Percentiles rank a stretch among this genome's conserved stretches.
Evolutionary conservation across 2,797 vertebrate genomes (phyloP).

Genomic region (Merluccius polli): DNA sequence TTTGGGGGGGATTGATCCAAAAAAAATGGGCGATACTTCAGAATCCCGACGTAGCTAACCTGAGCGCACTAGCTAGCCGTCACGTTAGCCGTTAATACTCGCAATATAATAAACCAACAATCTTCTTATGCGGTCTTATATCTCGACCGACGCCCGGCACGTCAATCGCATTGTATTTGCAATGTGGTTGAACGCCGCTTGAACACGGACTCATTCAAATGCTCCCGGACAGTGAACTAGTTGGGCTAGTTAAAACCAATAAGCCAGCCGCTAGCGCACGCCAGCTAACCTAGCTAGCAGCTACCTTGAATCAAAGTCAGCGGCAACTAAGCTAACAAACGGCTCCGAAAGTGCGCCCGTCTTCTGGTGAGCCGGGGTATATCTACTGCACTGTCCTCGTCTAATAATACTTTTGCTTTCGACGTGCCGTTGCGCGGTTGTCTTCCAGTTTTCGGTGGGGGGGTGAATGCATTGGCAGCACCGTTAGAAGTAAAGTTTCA

Average conservation of each 20-base stretch:
- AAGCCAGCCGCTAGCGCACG: constrained; percentile 55
- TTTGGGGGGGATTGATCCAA: constrained; percentile 47
- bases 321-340: constrained; percentile 60
- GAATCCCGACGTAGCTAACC: constrained; percentile 60
- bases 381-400: constrained; percentile 18
- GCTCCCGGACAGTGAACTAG: constrained; percentile 52
- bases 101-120: not conserved
- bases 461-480: constrained; percentile 46
- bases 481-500: constrained; percentile 77
- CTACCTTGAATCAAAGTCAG: constrained; percentile 70
- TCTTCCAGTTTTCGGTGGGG: constrained; percentile 30
- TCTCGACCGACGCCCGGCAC: constrained; percentile 12
- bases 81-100: constrained; percentile 45
- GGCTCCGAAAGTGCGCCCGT: constrained; percentile 57
- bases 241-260: constrained; percentile 55
- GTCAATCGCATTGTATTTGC: constrained; percentile 3
- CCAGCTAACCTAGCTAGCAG: constrained; percentile 53
- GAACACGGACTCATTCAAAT: not conserved
- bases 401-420: constrained; percentile 24
- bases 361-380: constrained; percentile 37
- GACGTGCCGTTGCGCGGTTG: constrained; percentile 16
- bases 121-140: not conserved
- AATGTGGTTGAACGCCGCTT: not conserved
- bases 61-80: constrained; percentile 39
- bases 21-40: constrained; percentile 55